A percentile compares a stretch with the other conserved stretches of the same genome.
phyloP scores from a whole-genome alignment of 2,113 vertebrate species.

The Orthonyx spaldingii region DNA sequence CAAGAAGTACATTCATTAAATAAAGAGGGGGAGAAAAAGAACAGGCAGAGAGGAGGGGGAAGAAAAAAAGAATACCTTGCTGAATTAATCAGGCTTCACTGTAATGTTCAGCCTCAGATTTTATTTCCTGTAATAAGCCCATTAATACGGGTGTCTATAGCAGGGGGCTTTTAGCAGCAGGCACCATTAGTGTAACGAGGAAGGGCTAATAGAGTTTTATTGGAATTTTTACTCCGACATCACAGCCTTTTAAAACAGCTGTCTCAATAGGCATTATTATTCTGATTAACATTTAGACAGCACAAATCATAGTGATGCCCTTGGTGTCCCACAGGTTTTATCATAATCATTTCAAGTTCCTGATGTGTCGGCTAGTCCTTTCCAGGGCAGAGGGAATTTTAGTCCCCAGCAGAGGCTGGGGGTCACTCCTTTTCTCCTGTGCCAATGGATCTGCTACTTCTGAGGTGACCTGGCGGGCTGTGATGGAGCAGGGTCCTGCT shows the following conservation, averaged over 20 bases:
- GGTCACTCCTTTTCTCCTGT: background rate
- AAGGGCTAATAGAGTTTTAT: constrained; percentile 70
- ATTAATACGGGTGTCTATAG: constrained; percentile 66
- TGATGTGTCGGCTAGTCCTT: background rate
- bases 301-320: constrained; percentile 61
- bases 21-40: background rate
- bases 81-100: constrained; percentile 65
- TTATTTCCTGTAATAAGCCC: constrained; percentile 73
- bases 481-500: background rate
- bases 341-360: constrained; percentile 24
- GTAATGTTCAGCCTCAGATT: constrained; percentile 62
- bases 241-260: constrained; percentile 67
- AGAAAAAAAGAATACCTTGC: constrained; percentile 52
- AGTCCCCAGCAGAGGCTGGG: background rate
- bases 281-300: constrained; percentile 71
- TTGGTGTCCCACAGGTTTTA: constrained; percentile 41
- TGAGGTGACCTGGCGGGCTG: background rate
- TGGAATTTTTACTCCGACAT: constrained; percentile 60
- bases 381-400: background rate
- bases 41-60: background rate
- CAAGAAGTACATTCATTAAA: constrained; percentile 54
- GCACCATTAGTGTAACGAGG: constrained; percentile 70
- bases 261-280: constrained; percentile 70
- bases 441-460: background rate
- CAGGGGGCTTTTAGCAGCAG: constrained; percentile 63